Evolutionary conservation across 2,113 vertebrate genomes (phyloP).

Genomic region (Phalacrocorax aristotelis): DNA sequence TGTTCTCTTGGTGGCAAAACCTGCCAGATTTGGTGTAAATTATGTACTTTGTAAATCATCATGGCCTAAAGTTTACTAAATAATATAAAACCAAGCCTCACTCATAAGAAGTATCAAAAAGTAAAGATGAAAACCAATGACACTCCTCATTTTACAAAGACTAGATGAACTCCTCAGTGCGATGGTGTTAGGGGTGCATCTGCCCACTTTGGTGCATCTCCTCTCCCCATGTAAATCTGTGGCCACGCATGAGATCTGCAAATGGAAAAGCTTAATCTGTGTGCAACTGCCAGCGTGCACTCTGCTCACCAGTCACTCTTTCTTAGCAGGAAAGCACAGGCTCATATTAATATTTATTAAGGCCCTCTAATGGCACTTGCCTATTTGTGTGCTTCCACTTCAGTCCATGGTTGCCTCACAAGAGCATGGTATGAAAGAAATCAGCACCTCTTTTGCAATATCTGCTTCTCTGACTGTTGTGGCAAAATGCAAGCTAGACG

Average conservation of each 20-base stretch:
- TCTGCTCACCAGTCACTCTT: not conserved
- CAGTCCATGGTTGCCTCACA: not conserved
- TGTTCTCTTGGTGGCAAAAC: not conserved
- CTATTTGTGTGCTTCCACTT: not conserved
- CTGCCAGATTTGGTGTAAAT: not conserved
- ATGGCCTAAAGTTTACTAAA: not conserved
- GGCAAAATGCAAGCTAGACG: not conserved
- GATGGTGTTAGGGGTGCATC: not conserved
- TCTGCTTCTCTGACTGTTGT: not conserved
- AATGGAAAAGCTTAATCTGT: not conserved
- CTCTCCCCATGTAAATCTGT: not conserved
- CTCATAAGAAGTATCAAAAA: not conserved
- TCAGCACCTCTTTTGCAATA: not conserved
- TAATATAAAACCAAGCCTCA: not conserved
- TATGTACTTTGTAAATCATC: not conserved
- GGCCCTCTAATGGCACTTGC: not conserved
- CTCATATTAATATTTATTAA: slow-evolving; percentile 43
- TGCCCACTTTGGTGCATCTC: not conserved
- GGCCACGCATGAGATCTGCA: not conserved
- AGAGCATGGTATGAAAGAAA: not conserved
- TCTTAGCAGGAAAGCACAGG: not conserved
- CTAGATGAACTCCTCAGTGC: not conserved
- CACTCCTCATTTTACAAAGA: not conserved
- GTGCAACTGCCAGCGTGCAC: not conserved
- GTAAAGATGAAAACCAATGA: not conserved